Evolutionary conservation across 1,140 invertebrate species (phyloP).

Genomic region (Danaus plexippus): DNA sequence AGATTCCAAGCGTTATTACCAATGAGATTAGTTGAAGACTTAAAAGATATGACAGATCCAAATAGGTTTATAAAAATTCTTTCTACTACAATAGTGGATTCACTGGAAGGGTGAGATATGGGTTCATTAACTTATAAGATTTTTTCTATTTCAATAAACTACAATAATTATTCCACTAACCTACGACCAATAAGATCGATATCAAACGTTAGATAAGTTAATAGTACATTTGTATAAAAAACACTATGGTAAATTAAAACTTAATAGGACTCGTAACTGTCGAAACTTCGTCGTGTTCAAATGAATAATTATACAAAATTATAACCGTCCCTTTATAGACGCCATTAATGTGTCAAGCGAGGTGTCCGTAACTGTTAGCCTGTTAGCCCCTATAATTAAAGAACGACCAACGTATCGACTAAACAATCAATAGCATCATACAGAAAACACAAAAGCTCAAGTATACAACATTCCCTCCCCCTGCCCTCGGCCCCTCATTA

Average conservation of each 20-base stretch:
- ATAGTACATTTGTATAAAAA: conserved; percentile 23
- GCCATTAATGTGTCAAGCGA: conserved; percentile 61
- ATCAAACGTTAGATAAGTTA: conserved; percentile 14
- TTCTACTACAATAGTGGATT: too few species aligned
- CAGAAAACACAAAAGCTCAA: conserved; percentile 67
- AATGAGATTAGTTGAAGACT: too few species aligned
- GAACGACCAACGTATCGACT: conserved; percentile 56
- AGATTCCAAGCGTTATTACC: too few species aligned
- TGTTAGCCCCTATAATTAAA: conserved; percentile 66
- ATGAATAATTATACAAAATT: conserved; percentile 64
- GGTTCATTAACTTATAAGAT: too few species aligned
- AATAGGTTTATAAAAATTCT: too few species aligned
- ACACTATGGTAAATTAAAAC: conserved; percentile 45
- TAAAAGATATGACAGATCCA: too few species aligned
- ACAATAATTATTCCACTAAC: conserved; percentile 10
- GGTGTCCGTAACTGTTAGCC: conserved; percentile 54
- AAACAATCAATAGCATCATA: conserved; percentile 64
- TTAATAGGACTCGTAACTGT: conserved; percentile 49
- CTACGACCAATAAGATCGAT: conserved; percentile 21
- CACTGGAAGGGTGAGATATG: too few species aligned
- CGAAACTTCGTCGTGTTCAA: conserved; percentile 52
- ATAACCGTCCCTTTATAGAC: conserved; percentile 46
- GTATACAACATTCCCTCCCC: conserved; percentile 60
- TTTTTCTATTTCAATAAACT: conserved; percentile 6
- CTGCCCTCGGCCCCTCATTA: conserved; percentile 53